phyloP scores from a whole-genome alignment of 2,888 invertebrate species.

The Nudaria mundana region DNA sequence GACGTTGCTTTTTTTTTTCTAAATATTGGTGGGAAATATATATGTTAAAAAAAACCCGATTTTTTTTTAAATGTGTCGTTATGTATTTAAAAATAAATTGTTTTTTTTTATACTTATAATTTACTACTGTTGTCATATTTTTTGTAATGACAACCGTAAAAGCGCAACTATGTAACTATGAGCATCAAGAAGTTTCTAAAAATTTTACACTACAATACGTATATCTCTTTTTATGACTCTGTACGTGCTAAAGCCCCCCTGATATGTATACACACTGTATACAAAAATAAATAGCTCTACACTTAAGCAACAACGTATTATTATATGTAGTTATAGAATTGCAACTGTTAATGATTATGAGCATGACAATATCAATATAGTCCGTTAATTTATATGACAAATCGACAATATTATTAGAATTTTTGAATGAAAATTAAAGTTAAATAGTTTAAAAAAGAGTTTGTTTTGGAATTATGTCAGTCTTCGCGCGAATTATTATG shows the following conservation, averaged over 20 bases:
- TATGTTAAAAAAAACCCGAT: too few relatives aligned
- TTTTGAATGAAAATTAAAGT: background rate
- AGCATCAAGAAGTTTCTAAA: constrained; percentile 34
- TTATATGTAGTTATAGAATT: too few relatives aligned
- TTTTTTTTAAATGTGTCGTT: too few relatives aligned
- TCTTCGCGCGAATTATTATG: background rate
- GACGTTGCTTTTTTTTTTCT: too few relatives aligned
- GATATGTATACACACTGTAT: constrained; percentile 74
- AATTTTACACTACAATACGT: constrained; percentile 28
- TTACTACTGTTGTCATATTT: too few relatives aligned
- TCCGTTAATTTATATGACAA: constrained; percentile 8
- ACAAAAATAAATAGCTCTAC: constrained; percentile 76
- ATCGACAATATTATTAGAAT: background rate
- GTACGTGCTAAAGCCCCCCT: constrained; percentile 66
- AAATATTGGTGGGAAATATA: too few relatives aligned
- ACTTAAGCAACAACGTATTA: constrained; percentile 61
- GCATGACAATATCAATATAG: too few relatives aligned
- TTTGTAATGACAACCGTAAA: constrained; percentile 1
- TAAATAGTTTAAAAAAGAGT: background rate
- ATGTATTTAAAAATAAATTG: too few relatives aligned
- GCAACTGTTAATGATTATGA: too few relatives aligned
- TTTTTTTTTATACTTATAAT: too few relatives aligned
- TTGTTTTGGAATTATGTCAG: background rate
- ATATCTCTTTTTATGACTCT: constrained; percentile 27
- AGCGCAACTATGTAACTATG: constrained; percentile 25